Evolutionary conservation across 1,140 invertebrate genomes (phyloP).

Genomic region (Monochamus saltuarius): DNA sequence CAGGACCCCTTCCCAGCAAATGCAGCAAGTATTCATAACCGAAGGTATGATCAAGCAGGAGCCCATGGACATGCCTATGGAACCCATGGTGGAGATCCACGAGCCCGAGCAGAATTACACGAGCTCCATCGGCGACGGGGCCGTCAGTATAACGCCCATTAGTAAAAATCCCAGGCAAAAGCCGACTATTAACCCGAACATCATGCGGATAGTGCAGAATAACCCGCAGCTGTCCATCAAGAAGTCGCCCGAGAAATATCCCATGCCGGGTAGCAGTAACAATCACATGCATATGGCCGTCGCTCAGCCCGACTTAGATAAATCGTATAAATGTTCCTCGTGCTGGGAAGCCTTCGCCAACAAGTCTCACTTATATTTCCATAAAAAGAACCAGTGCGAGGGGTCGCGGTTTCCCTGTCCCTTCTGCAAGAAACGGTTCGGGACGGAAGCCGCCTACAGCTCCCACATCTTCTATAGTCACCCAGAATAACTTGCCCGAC

Average conservation of each 20-base stretch:
- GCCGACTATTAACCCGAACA: constrained; percentile 41
- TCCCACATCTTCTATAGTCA: constrained; percentile 51
- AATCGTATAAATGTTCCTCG: constrained; percentile 46
- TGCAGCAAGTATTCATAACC: constrained; percentile 15
- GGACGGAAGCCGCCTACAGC: constrained; percentile 48
- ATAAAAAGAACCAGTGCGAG: constrained; percentile 50
- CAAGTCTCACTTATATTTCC: constrained; percentile 51
- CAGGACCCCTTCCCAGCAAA: constrained; percentile 13
- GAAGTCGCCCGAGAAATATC: constrained; percentile 19
- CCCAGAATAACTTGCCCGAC: constrained; percentile 41
- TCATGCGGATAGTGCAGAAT: constrained; percentile 47
- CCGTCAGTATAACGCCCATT: constrained; percentile 47
- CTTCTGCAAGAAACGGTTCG: constrained; percentile 50
- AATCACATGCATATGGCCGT: not conserved
- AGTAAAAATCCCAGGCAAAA: constrained; percentile 38
- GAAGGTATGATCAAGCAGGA: constrained; percentile 42
- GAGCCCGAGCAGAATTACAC: constrained; percentile 32
- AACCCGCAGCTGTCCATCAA: constrained; percentile 48
- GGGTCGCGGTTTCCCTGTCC: constrained; percentile 49
- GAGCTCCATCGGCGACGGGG: constrained; percentile 30
- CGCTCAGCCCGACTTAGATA: constrained; percentile 12
- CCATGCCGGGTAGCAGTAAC: not conserved
- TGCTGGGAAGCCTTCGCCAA: constrained; percentile 47
- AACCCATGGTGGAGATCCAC: constrained; percentile 49
- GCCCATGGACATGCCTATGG: constrained; percentile 38